Evolutionary conservation across 2,797 vertebrate genomes (phyloP).

Genomic region (Alca torda): DNA sequence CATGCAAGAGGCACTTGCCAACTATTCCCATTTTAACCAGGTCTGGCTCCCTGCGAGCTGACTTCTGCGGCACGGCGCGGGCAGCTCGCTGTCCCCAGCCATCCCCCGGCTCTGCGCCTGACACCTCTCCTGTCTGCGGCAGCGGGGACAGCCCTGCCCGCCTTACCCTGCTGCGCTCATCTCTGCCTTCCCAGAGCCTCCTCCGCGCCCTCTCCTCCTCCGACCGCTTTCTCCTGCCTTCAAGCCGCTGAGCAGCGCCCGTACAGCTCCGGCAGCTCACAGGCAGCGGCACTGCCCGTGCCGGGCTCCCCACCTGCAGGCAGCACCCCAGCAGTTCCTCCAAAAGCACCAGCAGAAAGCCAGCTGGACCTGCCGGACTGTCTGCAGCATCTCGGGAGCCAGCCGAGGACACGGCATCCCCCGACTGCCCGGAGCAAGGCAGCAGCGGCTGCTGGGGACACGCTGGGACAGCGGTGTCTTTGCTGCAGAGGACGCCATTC

Average conservation of each 20-base stretch:
- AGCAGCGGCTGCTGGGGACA: background rate
- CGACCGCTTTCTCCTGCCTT: background rate
- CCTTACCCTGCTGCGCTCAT: background rate
- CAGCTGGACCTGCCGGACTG: background rate
- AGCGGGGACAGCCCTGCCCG: background rate
- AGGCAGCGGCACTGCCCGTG: background rate
- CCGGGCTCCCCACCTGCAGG: background rate
- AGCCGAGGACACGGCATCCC: background rate
- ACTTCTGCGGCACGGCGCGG: background rate
- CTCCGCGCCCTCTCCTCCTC: fast-evolving
- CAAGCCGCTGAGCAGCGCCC: background rate
- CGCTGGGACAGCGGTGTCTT: background rate
- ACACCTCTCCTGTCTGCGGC: background rate
- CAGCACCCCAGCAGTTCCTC: background rate
- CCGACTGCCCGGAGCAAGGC: background rate
- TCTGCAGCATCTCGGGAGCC: background rate
- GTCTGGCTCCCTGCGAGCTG: background rate
- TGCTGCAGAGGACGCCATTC: background rate
- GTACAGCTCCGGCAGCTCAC: background rate
- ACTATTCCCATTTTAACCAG: background rate
- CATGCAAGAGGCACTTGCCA: background rate
- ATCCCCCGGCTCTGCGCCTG: background rate
- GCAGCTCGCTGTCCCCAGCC: background rate
- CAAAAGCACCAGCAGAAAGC: background rate
- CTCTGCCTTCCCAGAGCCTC: background rate